These are phyloP conservation scores for Fulmarus glacialis DNA, from an alignment of 2,113 vertebrate genomes.

Conservation along the genomic window DNA sequence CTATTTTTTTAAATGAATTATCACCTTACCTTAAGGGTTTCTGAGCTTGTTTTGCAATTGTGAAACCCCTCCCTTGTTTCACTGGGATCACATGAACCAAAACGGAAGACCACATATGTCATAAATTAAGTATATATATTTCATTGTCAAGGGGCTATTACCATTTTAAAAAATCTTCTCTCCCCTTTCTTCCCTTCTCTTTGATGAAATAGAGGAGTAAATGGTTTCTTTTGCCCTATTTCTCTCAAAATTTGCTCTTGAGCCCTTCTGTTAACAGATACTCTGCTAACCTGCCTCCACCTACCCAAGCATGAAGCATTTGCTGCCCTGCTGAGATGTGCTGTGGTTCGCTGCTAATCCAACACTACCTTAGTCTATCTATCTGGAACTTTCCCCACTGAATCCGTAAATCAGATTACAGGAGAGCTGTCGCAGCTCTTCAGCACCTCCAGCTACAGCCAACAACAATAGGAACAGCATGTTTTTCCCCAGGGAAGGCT, in stretches of 20 bases:
- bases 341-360: constrained; percentile 8
- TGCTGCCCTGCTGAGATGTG: neutral
- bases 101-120: neutral
- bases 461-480: neutral
- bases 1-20: neutral
- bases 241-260: neutral
- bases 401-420: constrained; percentile 19
- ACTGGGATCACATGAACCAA: neutral
- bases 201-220: neutral
- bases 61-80: neutral
- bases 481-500: neutral
- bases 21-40: neutral
- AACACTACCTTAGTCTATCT: neutral
- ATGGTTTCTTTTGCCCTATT: neutral
- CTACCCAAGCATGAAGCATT: neutral
- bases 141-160: neutral
- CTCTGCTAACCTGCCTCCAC: neutral
- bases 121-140: neutral
- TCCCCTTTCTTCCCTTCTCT: neutral
- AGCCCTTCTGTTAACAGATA: neutral
- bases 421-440: neutral
- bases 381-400: constrained; percentile 17
- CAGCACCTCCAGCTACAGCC: neutral
- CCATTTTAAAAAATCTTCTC: neutral
- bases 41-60: neutral